These are phyloP conservation scores for Portevinia maculata DNA, from an alignment of 2,888 invertebrate species.

Conservation along the genomic window DNA sequence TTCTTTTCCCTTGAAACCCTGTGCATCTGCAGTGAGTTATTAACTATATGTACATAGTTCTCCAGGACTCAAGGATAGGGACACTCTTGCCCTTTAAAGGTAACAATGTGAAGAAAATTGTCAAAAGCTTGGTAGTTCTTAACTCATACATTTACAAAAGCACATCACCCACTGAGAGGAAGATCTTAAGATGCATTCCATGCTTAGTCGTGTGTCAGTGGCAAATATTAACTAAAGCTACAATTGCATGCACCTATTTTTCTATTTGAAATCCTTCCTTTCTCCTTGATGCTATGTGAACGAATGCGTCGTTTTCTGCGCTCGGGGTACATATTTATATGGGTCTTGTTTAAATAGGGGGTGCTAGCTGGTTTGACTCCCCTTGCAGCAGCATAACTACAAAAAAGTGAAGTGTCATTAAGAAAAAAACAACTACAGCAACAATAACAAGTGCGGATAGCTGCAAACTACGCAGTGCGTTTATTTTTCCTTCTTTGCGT, in stretches of 20 bases:
- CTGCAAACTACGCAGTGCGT: constrained; percentile 66
- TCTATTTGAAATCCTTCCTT: constrained; percentile 53
- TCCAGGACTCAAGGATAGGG: constrained; percentile 3
- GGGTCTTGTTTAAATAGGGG: constrained; percentile 42
- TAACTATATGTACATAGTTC: constrained; percentile 16
- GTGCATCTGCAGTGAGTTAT: constrained; percentile 18
- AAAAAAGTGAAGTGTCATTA: constrained; percentile 70
- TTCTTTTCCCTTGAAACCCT: constrained; percentile 10
- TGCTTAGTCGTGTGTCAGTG: constrained; percentile 41
- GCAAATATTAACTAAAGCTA: constrained; percentile 69
- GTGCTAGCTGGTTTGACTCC: constrained; percentile 33
- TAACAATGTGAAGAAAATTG: constrained; percentile 64
- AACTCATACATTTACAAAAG: not conserved
- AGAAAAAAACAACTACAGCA: constrained; percentile 33
- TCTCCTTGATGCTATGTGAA: constrained; percentile 57
- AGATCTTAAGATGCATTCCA: constrained; percentile 59
- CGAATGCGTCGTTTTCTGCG: constrained; percentile 47
- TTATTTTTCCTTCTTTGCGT: constrained; percentile 33
- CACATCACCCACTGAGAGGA: not conserved
- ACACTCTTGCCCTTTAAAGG: constrained; percentile 60
- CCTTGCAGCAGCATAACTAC: constrained; percentile 49
- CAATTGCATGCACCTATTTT: constrained; percentile 70
- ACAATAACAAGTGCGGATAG: constrained; percentile 14
- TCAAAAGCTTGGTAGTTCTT: constrained; percentile 57
- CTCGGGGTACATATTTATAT: constrained; percentile 10